These are phyloP conservation scores for Eupithecia inturbata DNA, from an alignment of 2,888 invertebrate species.

Conservation along the genomic window DNA sequence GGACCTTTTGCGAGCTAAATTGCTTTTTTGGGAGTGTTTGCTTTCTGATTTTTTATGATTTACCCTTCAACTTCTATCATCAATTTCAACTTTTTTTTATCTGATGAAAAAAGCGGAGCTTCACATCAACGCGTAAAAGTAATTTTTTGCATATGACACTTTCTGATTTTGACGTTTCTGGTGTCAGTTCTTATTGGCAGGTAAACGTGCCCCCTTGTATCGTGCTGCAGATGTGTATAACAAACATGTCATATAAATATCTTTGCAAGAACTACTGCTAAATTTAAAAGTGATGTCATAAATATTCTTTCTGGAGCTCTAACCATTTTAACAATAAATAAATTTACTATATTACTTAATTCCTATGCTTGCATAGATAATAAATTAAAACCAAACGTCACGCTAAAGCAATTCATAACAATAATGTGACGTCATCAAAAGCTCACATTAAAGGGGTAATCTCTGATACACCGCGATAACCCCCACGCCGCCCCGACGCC, in stretches of 20 bases:
- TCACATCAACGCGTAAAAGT: background rate
- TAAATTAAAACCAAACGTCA: background rate
- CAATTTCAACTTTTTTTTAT: background rate
- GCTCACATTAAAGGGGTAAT: conserved; percentile 31
- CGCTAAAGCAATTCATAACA: background rate
- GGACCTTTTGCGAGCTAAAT: conserved; percentile 33
- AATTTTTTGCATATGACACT: background rate
- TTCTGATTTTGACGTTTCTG: background rate
- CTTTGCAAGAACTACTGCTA: too few relatives aligned
- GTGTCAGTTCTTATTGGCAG: background rate
- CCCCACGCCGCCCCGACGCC: conserved; percentile 58
- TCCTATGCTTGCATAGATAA: too few relatives aligned
- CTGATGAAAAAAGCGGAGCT: background rate
- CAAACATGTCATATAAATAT: too few relatives aligned
- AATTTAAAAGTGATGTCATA: too few relatives aligned
- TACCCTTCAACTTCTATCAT: conserved; percentile 6
- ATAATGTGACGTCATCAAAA: conserved; percentile 20
- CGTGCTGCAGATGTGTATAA: too few relatives aligned
- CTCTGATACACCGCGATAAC: conserved; percentile 48
- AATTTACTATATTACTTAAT: too few relatives aligned
- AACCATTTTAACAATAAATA: too few relatives aligned
- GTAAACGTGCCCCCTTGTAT: too few relatives aligned
- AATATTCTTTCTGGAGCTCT: too few relatives aligned
- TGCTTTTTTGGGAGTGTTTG: conserved; percentile 32
- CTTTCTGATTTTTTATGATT: conserved; percentile 25